These are phyloP conservation scores for Sylvia atricapilla DNA, from an alignment of 2,113 vertebrate genomes.

Conservation along the genomic window DNA sequence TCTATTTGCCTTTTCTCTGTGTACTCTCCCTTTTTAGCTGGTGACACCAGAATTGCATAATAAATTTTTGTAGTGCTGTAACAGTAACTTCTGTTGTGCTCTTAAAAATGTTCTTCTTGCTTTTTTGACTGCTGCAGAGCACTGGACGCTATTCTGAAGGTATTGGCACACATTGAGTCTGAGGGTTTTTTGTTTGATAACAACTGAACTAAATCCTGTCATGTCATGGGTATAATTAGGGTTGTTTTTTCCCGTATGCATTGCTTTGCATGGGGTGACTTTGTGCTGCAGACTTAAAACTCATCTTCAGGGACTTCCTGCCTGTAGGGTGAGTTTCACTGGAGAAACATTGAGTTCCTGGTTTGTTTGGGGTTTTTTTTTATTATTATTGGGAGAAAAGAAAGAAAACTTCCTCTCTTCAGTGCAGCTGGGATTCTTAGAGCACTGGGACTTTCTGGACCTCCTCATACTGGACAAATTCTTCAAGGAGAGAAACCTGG, in stretches of 20 bases:
- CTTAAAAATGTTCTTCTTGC: neutral
- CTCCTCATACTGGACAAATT: neutral
- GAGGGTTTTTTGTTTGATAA: neutral
- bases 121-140: neutral
- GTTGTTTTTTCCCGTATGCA: neutral
- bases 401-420: neutral
- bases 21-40: neutral
- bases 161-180: neutral
- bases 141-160: neutral
- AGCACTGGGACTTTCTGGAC: neutral
- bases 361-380: constrained; percentile 28
- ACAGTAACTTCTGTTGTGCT: neutral
- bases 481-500: neutral
- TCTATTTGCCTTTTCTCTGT: neutral
- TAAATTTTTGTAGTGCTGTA: neutral
- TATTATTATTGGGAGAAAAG: constrained; percentile 30
- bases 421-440: neutral
- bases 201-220: neutral
- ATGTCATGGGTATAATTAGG: neutral
- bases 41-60: neutral
- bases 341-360: constrained; percentile 26
- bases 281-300: constrained; percentile 39
- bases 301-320: constrained; percentile 60
- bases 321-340: constrained; percentile 12
- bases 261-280: constrained; percentile 21